Evolutionary conservation across 2,113 vertebrate genomes (phyloP).

Genomic region (Gorsachius goisagi): DNA sequence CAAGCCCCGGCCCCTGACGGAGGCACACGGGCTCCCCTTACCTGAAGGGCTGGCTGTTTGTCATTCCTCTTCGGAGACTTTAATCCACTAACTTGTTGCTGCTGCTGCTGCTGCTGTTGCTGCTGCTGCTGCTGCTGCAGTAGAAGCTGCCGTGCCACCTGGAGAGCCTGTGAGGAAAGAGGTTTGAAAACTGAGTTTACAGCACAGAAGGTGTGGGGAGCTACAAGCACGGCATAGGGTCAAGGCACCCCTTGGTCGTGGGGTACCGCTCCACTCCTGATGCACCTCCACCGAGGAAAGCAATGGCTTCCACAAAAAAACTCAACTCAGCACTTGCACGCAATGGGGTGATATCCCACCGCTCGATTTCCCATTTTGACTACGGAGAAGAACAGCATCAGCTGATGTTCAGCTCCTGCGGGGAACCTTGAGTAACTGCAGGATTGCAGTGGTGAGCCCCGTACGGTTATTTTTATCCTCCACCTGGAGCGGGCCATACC

Average conservation of each 20-base stretch:
- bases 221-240: neutral
- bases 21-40: conserved; percentile 44
- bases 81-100: conserved; percentile 83
- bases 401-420: neutral
- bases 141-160: conserved; percentile 93
- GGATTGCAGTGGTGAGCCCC: neutral
- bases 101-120: conserved; percentile 74
- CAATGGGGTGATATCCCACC: fast-evolving
- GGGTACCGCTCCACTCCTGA: fast-evolving
- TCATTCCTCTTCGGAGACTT: conserved; percentile 94
- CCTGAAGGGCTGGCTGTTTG: conserved; percentile 91
- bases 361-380: neutral
- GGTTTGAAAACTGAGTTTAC: conserved; percentile 32
- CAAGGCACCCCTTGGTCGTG: neutral
- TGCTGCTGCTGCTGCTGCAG: conserved; percentile 87
- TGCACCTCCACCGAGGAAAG: neutral
- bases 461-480: fast-evolving
- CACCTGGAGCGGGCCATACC: neutral
- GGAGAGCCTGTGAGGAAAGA: conserved; percentile 84
- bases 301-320: neutral
- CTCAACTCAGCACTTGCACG: fast-evolving
- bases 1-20: fast-evolving
- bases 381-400: neutral
- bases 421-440: neutral
- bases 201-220: neutral